Evolutionary conservation across 2,113 vertebrate species (phyloP).

Genomic region (Tamias sibiricus): DNA sequence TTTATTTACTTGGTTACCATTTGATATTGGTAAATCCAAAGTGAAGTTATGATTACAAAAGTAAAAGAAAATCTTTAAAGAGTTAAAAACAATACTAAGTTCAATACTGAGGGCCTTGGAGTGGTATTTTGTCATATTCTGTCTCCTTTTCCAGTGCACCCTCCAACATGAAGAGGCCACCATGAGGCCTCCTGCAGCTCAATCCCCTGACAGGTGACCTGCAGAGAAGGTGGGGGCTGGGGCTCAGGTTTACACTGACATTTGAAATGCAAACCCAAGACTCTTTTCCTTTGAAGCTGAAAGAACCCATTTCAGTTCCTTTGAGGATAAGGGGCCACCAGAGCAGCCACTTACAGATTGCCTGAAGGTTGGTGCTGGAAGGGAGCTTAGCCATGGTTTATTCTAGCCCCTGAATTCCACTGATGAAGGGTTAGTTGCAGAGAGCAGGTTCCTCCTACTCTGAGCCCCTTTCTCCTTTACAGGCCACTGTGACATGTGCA

Average conservation of each 20-base stretch:
- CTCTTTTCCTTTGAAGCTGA: constrained; percentile 55
- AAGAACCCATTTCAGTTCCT: background rate
- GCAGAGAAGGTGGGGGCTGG: background rate
- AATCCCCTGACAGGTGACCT: background rate
- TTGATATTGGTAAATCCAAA: background rate
- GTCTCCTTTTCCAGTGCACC: background rate
- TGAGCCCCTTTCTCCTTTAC: background rate
- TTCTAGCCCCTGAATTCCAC: background rate
- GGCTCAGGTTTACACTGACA: constrained; percentile 4
- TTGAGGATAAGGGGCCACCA: background rate
- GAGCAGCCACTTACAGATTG: background rate
- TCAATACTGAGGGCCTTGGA: background rate
- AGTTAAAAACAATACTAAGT: background rate
- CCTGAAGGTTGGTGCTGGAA: background rate
- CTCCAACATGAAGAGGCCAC: background rate
- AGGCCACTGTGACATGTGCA: background rate
- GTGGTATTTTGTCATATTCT: background rate
- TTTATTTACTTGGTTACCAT: constrained; percentile 9
- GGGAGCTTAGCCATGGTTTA: background rate
- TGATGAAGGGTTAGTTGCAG: background rate
- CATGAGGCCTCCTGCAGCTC: background rate
- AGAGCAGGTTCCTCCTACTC: background rate
- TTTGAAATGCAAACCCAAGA: constrained; percentile 47
- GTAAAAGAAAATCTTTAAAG: background rate
- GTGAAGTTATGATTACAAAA: background rate